Percentiles rank a stretch among this genome's conserved stretches.
These are phyloP conservation scores for Conchocele bisecta DNA, from an alignment of 2,888 invertebrate genomes.

Conservation along the genomic window DNA sequence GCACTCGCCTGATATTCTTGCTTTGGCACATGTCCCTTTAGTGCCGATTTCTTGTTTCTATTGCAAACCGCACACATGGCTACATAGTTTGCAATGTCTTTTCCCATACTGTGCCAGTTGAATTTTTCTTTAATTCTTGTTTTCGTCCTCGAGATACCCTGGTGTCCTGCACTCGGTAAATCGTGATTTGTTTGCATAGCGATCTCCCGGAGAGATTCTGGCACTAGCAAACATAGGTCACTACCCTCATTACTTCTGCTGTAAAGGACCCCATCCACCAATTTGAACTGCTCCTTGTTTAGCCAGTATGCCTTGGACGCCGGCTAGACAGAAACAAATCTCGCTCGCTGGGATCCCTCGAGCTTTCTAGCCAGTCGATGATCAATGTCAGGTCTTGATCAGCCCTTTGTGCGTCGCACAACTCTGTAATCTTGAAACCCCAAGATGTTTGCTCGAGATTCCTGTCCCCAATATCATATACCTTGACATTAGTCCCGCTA, in stretches of 20 bases:
- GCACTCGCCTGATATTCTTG: conserved; percentile 1
- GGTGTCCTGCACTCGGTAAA: background rate
- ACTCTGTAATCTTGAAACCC: too few relatives aligned
- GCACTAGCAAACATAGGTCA: background rate
- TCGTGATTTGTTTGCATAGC: background rate
- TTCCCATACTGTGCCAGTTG: background rate
- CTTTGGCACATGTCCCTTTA: background rate
- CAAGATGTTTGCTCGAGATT: too few relatives aligned
- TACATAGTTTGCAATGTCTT: background rate
- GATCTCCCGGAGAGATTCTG: background rate
- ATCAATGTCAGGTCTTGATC: too few relatives aligned
- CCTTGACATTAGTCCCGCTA: too few relatives aligned
- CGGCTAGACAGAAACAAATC: background rate
- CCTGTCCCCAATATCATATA: too few relatives aligned
- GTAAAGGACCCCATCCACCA: background rate
- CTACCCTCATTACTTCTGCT: background rate
- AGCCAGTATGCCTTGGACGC: conserved; percentile 1
- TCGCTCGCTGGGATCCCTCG: background rate
- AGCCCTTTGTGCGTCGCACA: too few relatives aligned
- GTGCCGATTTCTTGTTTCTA: background rate
- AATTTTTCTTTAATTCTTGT: conserved; percentile 5
- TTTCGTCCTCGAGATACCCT: background rate
- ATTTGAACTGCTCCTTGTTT: background rate
- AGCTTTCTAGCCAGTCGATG: too few relatives aligned
- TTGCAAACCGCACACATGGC: background rate